Conservation (phyloP, 2,113 vertebrate genomes). For the Microtus montanus region DNA sequence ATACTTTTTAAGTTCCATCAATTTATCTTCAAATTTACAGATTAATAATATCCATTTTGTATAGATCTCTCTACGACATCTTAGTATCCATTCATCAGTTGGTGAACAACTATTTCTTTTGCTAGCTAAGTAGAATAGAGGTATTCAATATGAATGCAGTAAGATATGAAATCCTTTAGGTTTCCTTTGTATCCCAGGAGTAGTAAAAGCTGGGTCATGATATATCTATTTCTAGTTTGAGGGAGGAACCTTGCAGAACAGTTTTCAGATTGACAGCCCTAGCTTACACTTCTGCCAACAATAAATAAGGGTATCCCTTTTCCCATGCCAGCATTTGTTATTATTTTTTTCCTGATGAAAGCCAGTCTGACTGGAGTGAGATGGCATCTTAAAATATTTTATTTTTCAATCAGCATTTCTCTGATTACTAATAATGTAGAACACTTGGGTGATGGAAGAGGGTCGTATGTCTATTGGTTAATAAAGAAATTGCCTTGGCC, state of each 20-base stretch:
- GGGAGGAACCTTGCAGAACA: not conserved
- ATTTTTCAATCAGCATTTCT: not conserved
- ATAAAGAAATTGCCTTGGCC: no score
- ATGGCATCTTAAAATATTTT: not conserved
- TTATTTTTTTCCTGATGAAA: not conserved
- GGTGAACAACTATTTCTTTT: not conserved
- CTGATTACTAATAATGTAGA: not conserved
- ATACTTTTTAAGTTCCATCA: not conserved
- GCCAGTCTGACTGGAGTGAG: not conserved
- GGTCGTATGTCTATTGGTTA: no score
- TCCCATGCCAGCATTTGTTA: not conserved
- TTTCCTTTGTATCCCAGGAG: not conserved
- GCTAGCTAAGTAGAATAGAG: not conserved
- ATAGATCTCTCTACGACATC: not conserved
- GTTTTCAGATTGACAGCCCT: not conserved
- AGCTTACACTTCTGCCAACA: not conserved
- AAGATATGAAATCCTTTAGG: not conserved
- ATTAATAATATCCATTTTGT: not conserved
- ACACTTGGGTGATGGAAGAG: no score
- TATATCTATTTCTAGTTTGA: not conserved
- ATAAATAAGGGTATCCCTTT: not conserved
- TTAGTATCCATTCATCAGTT: not conserved
- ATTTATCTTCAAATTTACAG: not conserved
- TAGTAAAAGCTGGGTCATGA: not conserved
- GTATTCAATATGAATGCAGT: not conserved